A percentile compares a stretch with the other conserved stretches of the same genome.
phyloP scores from a whole-genome alignment of 1,140 invertebrate genomes.

The Drosophila quadrilineata region DNA sequence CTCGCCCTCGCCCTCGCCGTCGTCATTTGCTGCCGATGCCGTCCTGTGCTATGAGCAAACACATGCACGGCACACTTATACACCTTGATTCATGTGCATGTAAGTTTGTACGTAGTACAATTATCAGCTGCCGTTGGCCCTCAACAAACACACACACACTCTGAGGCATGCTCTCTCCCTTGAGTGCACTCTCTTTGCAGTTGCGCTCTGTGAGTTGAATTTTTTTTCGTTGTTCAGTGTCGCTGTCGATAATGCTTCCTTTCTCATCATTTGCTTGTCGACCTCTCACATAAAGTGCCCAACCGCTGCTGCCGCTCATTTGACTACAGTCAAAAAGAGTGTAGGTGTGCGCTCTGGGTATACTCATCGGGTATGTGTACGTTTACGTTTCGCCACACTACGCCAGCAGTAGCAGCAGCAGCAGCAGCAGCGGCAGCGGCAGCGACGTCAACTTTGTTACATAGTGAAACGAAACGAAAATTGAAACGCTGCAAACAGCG shows the following conservation, averaged over 20 bases:
- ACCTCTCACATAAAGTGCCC: conserved; percentile 61
- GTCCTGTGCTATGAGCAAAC: conserved; percentile 38
- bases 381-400: conserved; percentile 40
- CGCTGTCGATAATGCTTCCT: conserved; percentile 49
- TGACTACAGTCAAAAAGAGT: conserved; percentile 40
- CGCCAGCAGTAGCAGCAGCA: too few species aligned
- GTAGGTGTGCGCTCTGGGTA: conserved; percentile 46
- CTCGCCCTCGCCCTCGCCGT: conserved; percentile 30
- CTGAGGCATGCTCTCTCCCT: conserved; percentile 42
- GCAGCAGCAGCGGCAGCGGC: too few species aligned
- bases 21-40: conserved; percentile 5
- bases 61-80: conserved; percentile 25
- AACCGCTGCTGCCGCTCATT: conserved; percentile 34
- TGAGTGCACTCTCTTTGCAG: conserved; percentile 27
- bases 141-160: conserved; percentile 32
- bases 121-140: conserved; percentile 70
- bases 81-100: background rate
- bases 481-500: conserved; percentile 54
- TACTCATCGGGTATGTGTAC: conserved; percentile 13
- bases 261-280: conserved; percentile 60
- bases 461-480: conserved; percentile 56
- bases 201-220: conserved; percentile 43
- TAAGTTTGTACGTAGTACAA: conserved; percentile 14
- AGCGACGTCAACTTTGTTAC: conserved; percentile 15
- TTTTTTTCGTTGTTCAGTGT: conserved; percentile 68